Evolutionary conservation across 2,888 invertebrate species (phyloP).

Genomic region (Drosophila crucigera): DNA sequence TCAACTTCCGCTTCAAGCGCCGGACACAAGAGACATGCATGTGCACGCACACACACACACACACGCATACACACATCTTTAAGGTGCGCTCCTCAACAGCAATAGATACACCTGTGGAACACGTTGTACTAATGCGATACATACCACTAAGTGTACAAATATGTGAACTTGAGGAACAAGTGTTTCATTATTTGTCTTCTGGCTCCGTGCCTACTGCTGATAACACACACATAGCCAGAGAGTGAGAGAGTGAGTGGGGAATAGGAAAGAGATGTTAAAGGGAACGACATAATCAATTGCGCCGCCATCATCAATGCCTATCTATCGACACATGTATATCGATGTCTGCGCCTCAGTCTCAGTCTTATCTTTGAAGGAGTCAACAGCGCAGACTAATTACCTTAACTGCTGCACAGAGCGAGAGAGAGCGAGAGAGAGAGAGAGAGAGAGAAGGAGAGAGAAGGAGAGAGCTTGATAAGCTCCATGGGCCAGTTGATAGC

Average conservation of each 20-base stretch:
- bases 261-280: neutral
- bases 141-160: slow-evolving; percentile 54
- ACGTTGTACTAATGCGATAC: slow-evolving; percentile 21
- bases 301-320: slow-evolving; percentile 40
- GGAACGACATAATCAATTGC: slow-evolving; percentile 52
- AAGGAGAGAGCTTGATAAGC: slow-evolving; percentile 24
- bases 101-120: slow-evolving; percentile 64
- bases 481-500: neutral
- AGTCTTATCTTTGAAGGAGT: slow-evolving; percentile 38
- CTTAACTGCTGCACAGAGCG: neutral
- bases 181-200: slow-evolving; percentile 60
- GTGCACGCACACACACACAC: neutral
- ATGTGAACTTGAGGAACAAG: slow-evolving; percentile 71
- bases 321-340: slow-evolving; percentile 8
- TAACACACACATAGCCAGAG: slow-evolving; percentile 24
- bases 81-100: slow-evolving; percentile 26
- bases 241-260: neutral
- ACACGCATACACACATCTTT: slow-evolving; percentile 21
- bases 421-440: no score
- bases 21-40: neutral
- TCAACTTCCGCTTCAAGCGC: slow-evolving; percentile 39
- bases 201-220: slow-evolving; percentile 42
- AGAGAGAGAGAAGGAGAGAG: neutral
- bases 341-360: slow-evolving; percentile 2
- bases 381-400: slow-evolving; percentile 43